A percentile compares a stretch with the other conserved stretches of the same genome.
Conservation (phyloP, 1,140 invertebrate genomes). For the Orussus abietinus region DNA sequence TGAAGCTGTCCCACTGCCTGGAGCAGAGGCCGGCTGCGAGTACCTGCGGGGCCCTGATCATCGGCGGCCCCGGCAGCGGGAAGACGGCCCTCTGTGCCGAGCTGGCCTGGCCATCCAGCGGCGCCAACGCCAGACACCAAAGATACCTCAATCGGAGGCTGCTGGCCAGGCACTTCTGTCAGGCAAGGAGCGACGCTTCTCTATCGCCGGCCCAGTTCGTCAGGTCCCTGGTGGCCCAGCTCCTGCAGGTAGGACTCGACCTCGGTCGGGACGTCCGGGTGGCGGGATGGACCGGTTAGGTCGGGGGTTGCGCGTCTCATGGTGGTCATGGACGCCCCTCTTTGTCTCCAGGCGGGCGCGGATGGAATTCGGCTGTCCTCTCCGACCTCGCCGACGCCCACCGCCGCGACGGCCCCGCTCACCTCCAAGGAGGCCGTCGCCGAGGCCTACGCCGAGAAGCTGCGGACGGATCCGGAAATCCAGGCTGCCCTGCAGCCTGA, state of each 20-base stretch:
- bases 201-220: conserved; percentile 82
- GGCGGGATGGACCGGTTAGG: too few species aligned
- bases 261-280: too few species aligned
- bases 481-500: conserved; percentile 67
- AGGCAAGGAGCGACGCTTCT: conserved; percentile 55
- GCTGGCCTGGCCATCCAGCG: conserved; percentile 68
- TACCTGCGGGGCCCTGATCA: conserved; percentile 76
- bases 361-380: conserved; percentile 41
- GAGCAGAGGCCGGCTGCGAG: conserved; percentile 75
- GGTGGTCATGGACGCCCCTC: too few species aligned
- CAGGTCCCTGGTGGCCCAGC: conserved; percentile 75
- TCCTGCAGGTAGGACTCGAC: too few species aligned
- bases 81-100: conserved; percentile 82
- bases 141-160: conserved; percentile 70
- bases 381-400: conserved; percentile 17
- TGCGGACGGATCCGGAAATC: conserved; percentile 72
- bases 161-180: conserved; percentile 79
- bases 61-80: conserved; percentile 87
- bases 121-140: conserved; percentile 64
- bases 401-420: conserved; percentile 20
- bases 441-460: conserved; percentile 77
- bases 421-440: conserved; percentile 54
- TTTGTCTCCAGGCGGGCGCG: conserved; percentile 41
- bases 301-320: too few species aligned
- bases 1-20: conserved; percentile 86